Conservation (phyloP, 2,888 invertebrate genomes). For the Artemia sp. region DNA sequence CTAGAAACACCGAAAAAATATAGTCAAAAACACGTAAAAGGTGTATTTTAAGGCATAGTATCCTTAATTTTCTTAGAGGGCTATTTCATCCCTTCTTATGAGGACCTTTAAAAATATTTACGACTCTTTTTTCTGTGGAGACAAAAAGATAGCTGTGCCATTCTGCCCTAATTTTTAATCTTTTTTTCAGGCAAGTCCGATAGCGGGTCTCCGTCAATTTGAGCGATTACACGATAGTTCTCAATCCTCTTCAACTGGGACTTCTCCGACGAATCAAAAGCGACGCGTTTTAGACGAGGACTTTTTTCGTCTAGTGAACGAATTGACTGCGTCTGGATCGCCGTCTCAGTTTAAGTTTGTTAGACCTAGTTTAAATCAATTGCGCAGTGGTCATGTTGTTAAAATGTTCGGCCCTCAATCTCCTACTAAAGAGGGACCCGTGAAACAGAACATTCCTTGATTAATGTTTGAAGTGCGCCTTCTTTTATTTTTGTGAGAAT, state of each 20-base stretch:
- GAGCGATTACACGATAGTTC: neutral
- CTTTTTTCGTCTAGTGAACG: slow-evolving; percentile 9
- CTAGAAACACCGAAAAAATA: no score
- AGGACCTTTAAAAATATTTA: no score
- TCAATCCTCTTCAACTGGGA: neutral
- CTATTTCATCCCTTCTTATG: no score
- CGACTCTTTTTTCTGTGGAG: no score
- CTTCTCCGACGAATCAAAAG: slow-evolving; percentile 7
- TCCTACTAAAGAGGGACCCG: neutral
- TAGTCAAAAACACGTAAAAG: no score
- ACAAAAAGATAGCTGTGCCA: no score
- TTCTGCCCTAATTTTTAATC: no score
- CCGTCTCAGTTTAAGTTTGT: neutral
- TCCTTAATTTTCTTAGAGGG: no score
- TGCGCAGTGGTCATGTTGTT: neutral
- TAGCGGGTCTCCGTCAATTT: neutral
- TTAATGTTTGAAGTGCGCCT: neutral
- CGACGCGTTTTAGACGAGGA: slow-evolving; percentile 12
- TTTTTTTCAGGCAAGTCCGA: no score
- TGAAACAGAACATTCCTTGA: slow-evolving; percentile 14
- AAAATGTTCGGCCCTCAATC: neutral
- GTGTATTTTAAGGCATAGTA: no score
- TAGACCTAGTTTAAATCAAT: neutral
- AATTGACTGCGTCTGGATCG: neutral
- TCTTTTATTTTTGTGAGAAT: slow-evolving; percentile 1